Evolutionary conservation across 2,888 invertebrate genomes (phyloP).

Genomic region (Trichogramma evanescens): DNA sequence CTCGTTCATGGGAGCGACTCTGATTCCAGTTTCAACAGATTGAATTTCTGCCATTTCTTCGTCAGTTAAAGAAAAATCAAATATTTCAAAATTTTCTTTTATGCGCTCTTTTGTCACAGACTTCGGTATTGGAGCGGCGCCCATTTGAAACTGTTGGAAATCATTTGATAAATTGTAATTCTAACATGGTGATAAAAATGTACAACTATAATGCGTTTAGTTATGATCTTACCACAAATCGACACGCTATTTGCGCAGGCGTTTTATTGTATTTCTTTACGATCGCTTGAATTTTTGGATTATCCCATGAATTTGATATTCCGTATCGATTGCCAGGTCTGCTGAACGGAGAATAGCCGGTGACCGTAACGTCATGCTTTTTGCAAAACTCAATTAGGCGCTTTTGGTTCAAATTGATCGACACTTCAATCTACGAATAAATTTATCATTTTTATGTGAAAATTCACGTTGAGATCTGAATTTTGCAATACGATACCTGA

Average conservation of each 20-base stretch:
- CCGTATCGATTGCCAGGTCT: slow-evolving; percentile 57
- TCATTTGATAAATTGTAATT: background rate
- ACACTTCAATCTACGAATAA: slow-evolving; percentile 65
- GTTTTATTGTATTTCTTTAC: slow-evolving; percentile 61
- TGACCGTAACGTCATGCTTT: slow-evolving; percentile 59
- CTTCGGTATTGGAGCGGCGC: slow-evolving; percentile 58
- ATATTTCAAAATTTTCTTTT: slow-evolving; percentile 58
- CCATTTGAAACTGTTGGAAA: slow-evolving; percentile 35
- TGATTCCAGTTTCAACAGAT: slow-evolving; percentile 56
- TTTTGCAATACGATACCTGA: slow-evolving; percentile 56
- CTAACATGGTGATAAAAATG: background rate
- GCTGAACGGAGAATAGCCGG: slow-evolving; percentile 77
- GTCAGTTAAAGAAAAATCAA: slow-evolving; percentile 54
- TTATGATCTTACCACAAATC: slow-evolving; percentile 51
- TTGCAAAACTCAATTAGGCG: slow-evolving; percentile 64
- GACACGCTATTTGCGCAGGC: slow-evolving; percentile 63
- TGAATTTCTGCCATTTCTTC: slow-evolving; percentile 49
- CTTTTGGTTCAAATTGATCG: slow-evolving; percentile 67
- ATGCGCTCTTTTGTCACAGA: slow-evolving; percentile 57
- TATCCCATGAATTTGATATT: slow-evolving; percentile 9
- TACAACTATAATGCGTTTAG: background rate
- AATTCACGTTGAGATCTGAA: background rate
- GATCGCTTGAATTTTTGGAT: slow-evolving; percentile 53
- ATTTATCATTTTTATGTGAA: background rate
- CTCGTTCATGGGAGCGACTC: slow-evolving; percentile 56